Conservation (phyloP, 2,113 vertebrate species). For the Tragelaphus buxtoni region DNA sequence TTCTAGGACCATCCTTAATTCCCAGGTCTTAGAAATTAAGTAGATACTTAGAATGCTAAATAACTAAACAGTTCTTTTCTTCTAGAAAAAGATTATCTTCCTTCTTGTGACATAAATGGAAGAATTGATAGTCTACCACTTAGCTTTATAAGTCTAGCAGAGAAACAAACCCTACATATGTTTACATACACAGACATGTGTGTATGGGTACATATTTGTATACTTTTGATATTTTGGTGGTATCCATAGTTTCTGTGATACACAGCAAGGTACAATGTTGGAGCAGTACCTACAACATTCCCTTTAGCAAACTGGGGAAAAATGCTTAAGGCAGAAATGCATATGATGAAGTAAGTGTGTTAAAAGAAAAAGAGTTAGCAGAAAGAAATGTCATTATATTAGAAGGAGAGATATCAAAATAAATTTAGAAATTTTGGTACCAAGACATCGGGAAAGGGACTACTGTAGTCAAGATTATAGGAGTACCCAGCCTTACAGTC, state of each 20-base stretch:
- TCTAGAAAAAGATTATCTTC: background rate
- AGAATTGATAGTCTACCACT: background rate
- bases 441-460: background rate
- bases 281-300: background rate
- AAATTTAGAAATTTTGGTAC: background rate
- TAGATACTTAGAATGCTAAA: background rate
- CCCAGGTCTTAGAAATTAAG: background rate
- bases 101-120: background rate
- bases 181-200: background rate
- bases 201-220: background rate
- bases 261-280: background rate
- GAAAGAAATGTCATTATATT: background rate
- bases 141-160: background rate
- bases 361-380: background rate
- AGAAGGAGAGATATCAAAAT: background rate
- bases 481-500: fast-evolving
- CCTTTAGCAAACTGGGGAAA: background rate
- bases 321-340: background rate
- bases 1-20: background rate
- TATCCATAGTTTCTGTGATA: background rate
- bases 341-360: background rate
- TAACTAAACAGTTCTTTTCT: background rate
- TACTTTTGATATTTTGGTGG: background rate
- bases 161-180: background rate
- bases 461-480: background rate